Conservation (phyloP, 1,140 invertebrate species). For the Bathynomus jamesi region DNA sequence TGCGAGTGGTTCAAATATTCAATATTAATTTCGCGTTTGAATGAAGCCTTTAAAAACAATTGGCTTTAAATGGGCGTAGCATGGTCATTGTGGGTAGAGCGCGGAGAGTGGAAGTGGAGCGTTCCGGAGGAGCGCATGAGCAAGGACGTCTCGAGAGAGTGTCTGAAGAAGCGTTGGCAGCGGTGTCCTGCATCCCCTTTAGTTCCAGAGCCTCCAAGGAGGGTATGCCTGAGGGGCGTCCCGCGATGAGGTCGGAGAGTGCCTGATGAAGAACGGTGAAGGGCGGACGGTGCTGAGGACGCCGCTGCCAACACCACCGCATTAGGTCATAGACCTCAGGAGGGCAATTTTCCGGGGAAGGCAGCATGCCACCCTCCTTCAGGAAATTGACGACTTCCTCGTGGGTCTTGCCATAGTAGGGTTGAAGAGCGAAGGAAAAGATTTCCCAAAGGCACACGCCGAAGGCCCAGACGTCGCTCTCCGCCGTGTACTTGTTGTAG, state of each 20-base stretch:
- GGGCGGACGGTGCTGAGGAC: conserved; percentile 70
- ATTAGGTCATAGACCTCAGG: conserved; percentile 84
- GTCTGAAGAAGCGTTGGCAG: neutral
- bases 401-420: conserved; percentile 90
- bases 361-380: conserved; percentile 79
- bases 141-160: neutral
- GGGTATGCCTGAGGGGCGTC: conserved; percentile 6
- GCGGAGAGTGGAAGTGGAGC: neutral
- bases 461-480: conserved; percentile 90
- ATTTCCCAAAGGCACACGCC: conserved; percentile 91
- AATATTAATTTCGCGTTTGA: too few relatives aligned
- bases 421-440: conserved; percentile 85
- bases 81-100: neutral
- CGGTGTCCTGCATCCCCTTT: neutral
- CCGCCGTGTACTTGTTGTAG: conserved; percentile 86
- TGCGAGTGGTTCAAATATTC: too few relatives aligned
- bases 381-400: conserved; percentile 89
- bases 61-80: neutral
- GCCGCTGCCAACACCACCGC: conserved; percentile 84
- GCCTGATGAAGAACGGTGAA: conserved; percentile 49
- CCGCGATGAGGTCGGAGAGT: conserved; percentile 23
- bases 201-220: neutral
- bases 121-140: neutral
- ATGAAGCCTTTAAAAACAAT: too few relatives aligned
- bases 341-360: conserved; percentile 81